phyloP scores from a whole-genome alignment of 2,113 vertebrate genomes.

The Nerophis ophidion region DNA sequence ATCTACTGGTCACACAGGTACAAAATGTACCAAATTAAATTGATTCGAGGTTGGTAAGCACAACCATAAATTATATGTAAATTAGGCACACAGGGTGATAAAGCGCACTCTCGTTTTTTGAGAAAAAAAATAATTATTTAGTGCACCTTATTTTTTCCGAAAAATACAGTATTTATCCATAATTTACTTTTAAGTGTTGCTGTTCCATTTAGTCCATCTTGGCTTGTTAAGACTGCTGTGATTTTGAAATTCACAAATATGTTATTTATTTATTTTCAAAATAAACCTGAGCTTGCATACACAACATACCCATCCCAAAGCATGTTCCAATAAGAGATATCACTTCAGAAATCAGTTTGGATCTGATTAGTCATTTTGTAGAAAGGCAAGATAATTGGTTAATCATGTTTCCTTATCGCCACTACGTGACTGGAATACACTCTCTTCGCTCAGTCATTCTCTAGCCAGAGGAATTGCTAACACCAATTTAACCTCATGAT shows the following conservation, averaged over 20 bases:
- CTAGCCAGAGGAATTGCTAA: slow-evolving; percentile 56
- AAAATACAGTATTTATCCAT: too few species aligned
- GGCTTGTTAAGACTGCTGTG: not conserved
- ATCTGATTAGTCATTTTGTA: slow-evolving; percentile 58
- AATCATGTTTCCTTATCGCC: slow-evolving; percentile 53
- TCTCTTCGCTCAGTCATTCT: slow-evolving; percentile 17
- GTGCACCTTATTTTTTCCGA: too few species aligned
- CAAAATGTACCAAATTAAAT: too few species aligned
- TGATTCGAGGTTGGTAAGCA: too few species aligned
- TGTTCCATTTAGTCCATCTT: not conserved
- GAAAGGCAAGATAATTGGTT: slow-evolving; percentile 58
- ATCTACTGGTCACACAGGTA: too few species aligned
- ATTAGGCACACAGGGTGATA: too few species aligned
- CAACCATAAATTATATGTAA: too few species aligned
- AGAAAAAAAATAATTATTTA: too few species aligned
- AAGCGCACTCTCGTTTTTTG: too few species aligned
- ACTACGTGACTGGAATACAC: slow-evolving; percentile 47
- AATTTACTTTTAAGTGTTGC: too few species aligned
- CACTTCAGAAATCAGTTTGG: slow-evolving; percentile 44
- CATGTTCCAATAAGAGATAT: slow-evolving; percentile 40
- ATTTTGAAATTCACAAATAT: slow-evolving; percentile 21
- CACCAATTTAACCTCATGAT: slow-evolving; percentile 61
- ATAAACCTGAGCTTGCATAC: slow-evolving; percentile 11
- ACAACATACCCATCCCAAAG: slow-evolving; percentile 16
- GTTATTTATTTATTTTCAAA: slow-evolving; percentile 6